Percentiles rank a stretch among this genome's conserved stretches.
These are phyloP conservation scores for Brachypodius melanocephalos DNA, from an alignment of 2,113 vertebrate species.

Conservation along the genomic window DNA sequence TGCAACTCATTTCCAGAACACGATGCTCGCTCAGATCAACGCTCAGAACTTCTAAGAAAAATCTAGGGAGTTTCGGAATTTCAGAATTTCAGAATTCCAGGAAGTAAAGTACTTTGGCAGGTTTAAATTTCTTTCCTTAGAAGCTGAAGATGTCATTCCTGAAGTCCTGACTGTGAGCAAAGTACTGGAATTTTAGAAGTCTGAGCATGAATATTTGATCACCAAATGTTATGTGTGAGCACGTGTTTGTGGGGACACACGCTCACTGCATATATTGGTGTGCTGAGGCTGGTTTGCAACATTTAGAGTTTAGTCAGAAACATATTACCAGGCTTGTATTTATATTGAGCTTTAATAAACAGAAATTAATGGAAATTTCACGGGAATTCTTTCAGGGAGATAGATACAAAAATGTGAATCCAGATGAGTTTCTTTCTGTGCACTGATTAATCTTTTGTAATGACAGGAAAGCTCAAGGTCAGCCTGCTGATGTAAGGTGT, in stretches of 20 bases:
- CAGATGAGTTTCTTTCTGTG: background rate
- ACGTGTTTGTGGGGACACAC: background rate
- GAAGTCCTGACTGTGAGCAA: background rate
- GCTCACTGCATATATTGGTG: background rate
- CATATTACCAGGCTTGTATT: background rate
- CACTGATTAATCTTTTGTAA: background rate
- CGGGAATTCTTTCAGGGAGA: background rate
- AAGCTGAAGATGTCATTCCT: background rate
- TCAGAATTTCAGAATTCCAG: background rate
- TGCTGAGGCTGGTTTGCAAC: background rate
- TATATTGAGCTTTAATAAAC: background rate
- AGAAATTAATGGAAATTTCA: background rate
- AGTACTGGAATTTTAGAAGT: background rate
- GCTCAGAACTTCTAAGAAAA: background rate
- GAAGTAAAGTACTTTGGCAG: background rate
- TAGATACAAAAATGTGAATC: background rate
- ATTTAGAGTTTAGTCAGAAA: background rate
- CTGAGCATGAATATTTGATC: background rate
- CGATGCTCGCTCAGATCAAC: background rate
- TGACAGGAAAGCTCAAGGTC: background rate
- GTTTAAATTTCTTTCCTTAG: background rate
- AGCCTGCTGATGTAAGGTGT: background rate
- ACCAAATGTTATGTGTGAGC: background rate
- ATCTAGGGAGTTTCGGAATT: too few species aligned
- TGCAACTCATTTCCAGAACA: fast-evolving